Evolutionary conservation across 2,888 invertebrate species (phyloP), one percentile per base, ranked within the genome.

Genomic region (Orthosia cruda): DNA sequence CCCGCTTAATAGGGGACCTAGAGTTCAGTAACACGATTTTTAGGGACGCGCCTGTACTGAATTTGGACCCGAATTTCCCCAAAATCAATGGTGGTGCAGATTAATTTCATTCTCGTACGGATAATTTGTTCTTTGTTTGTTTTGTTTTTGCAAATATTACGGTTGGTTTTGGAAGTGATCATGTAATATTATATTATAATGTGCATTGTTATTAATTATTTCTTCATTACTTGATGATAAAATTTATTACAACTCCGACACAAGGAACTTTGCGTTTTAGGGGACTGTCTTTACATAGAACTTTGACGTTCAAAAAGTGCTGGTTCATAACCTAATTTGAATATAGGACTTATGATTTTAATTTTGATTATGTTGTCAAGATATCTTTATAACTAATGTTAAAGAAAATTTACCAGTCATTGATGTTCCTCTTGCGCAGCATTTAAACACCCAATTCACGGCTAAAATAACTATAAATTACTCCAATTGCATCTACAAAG

Each of bases 1-100:
- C 83, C 45, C 70, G 77, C 84, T 87, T 87, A 89, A 87, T 87
- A 85, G 81, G 82, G 79, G 84, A 83, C 85, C 85, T 84, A 81
- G 81, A 80, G 83, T 83, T 83, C 77, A 70, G 78, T 79, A 77
- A 81, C 78, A 79, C 77, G 75, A 74, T 77, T 83, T 80, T 85
- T 85, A 81, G 87, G 79, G 83, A 81, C 77, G 73, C 61, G 70
- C 70, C 64, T 75, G 77, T 73, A 23, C 74, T 62, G 76, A 81
- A 81, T 73, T 71, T 47, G 45, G 61, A 3, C 49, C n/a, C 54
- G 32, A 75, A 59, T 71, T 66, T 59, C 55, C 11, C 45, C 52
- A 62, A 57, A 58, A 74, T 71, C 78, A 65, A 74, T 74, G 69
- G 62, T 32, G 50, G 50, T 26, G 55, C 16, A n/a, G 66, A 81